phyloP scores from a whole-genome alignment of 2,888 invertebrate species.

The Liopterus haemorrhoidalis region DNA sequence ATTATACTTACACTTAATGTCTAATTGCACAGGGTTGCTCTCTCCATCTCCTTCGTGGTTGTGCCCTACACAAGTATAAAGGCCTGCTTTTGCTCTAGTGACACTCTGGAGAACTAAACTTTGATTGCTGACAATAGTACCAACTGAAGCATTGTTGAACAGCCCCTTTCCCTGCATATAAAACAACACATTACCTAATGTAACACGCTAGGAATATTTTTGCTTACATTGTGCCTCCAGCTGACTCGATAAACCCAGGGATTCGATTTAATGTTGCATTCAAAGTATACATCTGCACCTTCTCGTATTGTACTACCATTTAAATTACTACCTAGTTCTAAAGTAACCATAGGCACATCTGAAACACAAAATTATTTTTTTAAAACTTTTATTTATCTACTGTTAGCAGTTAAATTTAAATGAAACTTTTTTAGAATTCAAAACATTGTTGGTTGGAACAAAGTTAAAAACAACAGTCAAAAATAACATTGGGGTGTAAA shows the following conservation, averaged over 20 bases:
- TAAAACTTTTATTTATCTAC: constrained; percentile 6
- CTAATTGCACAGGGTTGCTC: constrained; percentile 76
- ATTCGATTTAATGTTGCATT: constrained; percentile 84
- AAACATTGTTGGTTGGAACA: no score
- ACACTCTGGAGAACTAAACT: constrained; percentile 84
- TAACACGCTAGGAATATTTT: constrained; percentile 5
- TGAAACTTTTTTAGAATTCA: constrained; percentile 1
- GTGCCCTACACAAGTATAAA: constrained; percentile 81
- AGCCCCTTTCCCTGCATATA: constrained; percentile 63
- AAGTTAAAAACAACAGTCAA: no score
- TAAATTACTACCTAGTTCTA: constrained; percentile 76
- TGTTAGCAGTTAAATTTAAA: constrained; percentile 4
- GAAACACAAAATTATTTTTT: constrained; percentile 39
- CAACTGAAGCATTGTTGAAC: constrained; percentile 71
- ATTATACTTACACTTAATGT: constrained; percentile 73
- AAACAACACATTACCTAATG: not conserved
- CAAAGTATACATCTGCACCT: constrained; percentile 85
- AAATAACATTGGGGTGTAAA: constrained; percentile 3
- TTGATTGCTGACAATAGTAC: constrained; percentile 82
- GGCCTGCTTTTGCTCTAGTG: constrained; percentile 66
- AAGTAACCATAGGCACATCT: constrained; percentile 78
- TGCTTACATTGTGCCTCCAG: constrained; percentile 70
- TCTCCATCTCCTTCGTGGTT: constrained; percentile 85
- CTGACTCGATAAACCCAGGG: constrained; percentile 75
- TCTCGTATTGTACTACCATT: constrained; percentile 76